A percentile compares a stretch with the other conserved stretches of the same genome.
These are phyloP conservation scores for Marmota flaviventris DNA, from an alignment of 2,113 vertebrate species.

Conservation along the genomic window DNA sequence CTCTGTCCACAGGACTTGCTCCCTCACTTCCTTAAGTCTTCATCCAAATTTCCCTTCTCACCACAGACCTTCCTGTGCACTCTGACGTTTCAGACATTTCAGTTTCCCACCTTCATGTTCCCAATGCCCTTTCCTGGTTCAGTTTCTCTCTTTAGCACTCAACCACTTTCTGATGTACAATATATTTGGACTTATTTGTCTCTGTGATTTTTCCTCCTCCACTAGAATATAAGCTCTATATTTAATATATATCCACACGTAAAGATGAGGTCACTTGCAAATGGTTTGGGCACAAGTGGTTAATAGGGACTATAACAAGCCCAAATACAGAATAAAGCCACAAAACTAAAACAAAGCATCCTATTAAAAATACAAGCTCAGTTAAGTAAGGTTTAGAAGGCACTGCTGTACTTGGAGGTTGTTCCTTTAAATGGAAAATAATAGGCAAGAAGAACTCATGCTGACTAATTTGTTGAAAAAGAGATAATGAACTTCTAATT, in stretches of 20 bases:
- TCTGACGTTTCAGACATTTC: background rate
- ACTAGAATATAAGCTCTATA: background rate
- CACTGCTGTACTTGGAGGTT: background rate
- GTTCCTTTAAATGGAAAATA: background rate
- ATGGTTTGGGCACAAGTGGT: background rate
- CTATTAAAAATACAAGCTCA: background rate
- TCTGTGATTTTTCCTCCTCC: background rate
- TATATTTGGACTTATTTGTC: background rate
- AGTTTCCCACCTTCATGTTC: background rate
- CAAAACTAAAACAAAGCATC: slow-evolving; percentile 7
- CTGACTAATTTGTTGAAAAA: slow-evolving; percentile 55
- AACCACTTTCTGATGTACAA: background rate
- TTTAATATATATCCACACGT: background rate
- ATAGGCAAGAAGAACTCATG: slow-evolving; percentile 6
- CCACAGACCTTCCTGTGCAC: background rate
- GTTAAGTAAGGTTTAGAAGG: background rate
- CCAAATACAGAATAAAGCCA: background rate
- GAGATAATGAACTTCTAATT: slow-evolving; percentile 12
- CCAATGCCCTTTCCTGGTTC: background rate
- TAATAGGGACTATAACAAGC: background rate
- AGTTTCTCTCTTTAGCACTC: background rate
- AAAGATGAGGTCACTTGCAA: slow-evolving; percentile 1
- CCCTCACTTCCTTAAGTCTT: background rate
- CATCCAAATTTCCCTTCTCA: background rate
- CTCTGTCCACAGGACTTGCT: background rate